Evolutionary conservation across 2,797 vertebrate species (phyloP).

Genomic region (Lagodon rhomboides): DNA sequence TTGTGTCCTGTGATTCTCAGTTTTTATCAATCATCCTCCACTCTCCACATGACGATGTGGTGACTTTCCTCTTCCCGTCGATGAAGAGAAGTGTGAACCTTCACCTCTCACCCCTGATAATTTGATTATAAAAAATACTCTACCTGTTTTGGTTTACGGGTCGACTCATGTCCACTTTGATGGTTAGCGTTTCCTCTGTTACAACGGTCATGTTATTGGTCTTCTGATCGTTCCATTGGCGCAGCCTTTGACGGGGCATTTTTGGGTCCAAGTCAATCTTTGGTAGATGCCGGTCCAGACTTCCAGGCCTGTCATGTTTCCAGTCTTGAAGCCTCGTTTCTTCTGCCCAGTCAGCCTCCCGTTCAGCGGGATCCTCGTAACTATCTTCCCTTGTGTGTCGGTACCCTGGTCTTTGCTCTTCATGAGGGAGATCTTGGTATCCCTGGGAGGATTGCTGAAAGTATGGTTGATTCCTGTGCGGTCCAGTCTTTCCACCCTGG

Average conservation of each 20-base stretch:
- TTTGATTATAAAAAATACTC: slow-evolving; percentile 61
- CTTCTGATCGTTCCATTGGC: slow-evolving; percentile 52
- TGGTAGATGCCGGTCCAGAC: slow-evolving; percentile 20
- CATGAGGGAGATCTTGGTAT: slow-evolving; percentile 34
- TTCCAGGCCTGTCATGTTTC: slow-evolving; percentile 31
- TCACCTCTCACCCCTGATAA: slow-evolving; percentile 71
- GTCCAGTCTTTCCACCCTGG: slow-evolving; percentile 29
- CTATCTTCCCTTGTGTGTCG: slow-evolving; percentile 18
- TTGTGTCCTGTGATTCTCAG: not conserved
- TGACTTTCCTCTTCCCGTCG: not conserved
- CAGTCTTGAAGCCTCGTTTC: slow-evolving; percentile 25
- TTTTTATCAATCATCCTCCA: not conserved
- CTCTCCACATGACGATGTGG: not conserved
- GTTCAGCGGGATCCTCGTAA: slow-evolving; percentile 17
- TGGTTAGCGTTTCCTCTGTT: slow-evolving; percentile 87
- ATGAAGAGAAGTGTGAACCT: slow-evolving; percentile 84
- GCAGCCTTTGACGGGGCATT: slow-evolving; percentile 48
- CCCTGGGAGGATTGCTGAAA: slow-evolving; percentile 30
- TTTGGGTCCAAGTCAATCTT: slow-evolving; percentile 48
- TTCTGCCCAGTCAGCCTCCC: slow-evolving; percentile 52
- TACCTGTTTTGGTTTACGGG: slow-evolving; percentile 90
- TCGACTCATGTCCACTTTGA: slow-evolving; percentile 94
- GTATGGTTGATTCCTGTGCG: slow-evolving; percentile 23
- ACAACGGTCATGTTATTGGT: slow-evolving; percentile 6
- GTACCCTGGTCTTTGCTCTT: slow-evolving; percentile 30